Percentiles rank a stretch among this genome's conserved stretches.
Conservation (phyloP, 2,113 vertebrate species). For the Tachysurus vachellii region DNA sequence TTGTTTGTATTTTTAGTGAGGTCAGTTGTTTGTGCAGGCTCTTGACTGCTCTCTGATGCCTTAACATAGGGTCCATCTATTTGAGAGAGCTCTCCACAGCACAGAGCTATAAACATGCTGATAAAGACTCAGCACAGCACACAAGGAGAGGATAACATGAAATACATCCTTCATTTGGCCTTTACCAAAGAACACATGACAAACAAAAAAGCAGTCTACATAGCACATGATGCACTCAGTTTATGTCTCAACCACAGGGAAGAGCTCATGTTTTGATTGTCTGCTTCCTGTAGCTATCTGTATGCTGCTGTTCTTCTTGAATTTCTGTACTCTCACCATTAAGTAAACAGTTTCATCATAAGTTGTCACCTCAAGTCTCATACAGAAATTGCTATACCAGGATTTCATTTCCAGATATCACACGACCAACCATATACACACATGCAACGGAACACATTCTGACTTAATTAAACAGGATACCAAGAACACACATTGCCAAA, state of each 20-base stretch:
- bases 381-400: background rate
- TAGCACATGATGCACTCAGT: background rate
- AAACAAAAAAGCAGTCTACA: background rate
- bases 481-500: background rate
- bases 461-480: background rate
- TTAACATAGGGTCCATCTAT: conserved; percentile 5
- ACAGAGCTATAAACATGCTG: conserved; percentile 27
- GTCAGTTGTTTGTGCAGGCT: conserved; percentile 33
- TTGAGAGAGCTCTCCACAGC: conserved; percentile 25
- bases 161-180: background rate
- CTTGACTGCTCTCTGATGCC: conserved; percentile 18
- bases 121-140: background rate
- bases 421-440: background rate
- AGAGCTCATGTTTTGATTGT: background rate
- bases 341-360: background rate
- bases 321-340: background rate
- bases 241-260: background rate
- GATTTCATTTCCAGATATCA: background rate
- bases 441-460: background rate
- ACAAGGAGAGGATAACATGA: conserved; percentile 1
- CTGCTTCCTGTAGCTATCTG: background rate
- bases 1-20: conserved; percentile 29
- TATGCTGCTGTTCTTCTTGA: background rate
- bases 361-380: background rate
- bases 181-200: background rate